Percentiles rank a stretch among this genome's conserved stretches.
These are phyloP conservation scores for Epinephelus cyanopodus DNA, from an alignment of 2,113 vertebrate genomes.

Conservation along the genomic window DNA sequence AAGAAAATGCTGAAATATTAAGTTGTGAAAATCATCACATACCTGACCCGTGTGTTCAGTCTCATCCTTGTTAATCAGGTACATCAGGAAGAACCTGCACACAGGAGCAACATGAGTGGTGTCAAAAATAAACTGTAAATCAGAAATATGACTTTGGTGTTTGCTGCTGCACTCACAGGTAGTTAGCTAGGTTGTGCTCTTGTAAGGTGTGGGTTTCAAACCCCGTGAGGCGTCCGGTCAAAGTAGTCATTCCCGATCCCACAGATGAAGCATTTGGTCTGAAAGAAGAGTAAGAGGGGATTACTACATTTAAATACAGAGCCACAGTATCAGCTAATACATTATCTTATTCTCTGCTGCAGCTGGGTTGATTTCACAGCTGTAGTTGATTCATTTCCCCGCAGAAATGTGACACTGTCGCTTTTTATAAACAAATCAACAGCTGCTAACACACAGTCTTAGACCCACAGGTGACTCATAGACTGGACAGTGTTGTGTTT, in stretches of 20 bases:
- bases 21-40: neutral
- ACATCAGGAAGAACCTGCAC: slow-evolving; percentile 98
- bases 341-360: neutral
- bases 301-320: neutral
- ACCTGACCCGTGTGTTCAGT: slow-evolving; percentile 99
- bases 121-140: neutral
- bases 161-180: slow-evolving; percentile 90
- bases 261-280: slow-evolving; percentile 99
- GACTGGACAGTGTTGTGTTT: too few relatives aligned
- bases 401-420: neutral
- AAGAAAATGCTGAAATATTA: neutral
- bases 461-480: too few relatives aligned
- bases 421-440: too few relatives aligned
- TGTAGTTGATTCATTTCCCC: neutral
- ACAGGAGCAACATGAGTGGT: neutral
- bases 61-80: slow-evolving; percentile 99
- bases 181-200: slow-evolving; percentile 99
- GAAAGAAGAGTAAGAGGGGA: neutral
- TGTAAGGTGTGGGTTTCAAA: slow-evolving; percentile 99
- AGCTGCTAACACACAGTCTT: too few relatives aligned
- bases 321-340: neutral
- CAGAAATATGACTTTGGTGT: neutral
- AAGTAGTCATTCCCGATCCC: slow-evolving; percentile 99
- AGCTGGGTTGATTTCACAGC: neutral
- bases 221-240: slow-evolving; percentile 95